Evolutionary conservation across 2,797 vertebrate genomes (phyloP).

Genomic region (Cirrhinus molitorella): DNA sequence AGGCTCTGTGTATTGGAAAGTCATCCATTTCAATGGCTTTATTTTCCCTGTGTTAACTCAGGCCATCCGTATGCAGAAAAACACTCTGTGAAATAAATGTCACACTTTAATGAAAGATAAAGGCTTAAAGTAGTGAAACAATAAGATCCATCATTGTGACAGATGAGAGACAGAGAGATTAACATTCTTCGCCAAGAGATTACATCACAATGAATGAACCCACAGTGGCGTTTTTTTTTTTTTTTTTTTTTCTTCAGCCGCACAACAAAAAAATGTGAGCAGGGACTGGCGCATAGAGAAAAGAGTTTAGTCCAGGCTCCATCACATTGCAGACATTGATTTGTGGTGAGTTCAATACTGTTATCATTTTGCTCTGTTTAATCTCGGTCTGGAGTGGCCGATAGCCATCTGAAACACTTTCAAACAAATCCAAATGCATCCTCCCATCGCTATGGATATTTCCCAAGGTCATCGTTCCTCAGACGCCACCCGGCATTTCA

Average conservation of each 20-base stretch:
- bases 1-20: conserved; percentile 73
- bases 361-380: conserved; percentile 56
- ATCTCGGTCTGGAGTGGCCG: conserved; percentile 55
- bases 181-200: conserved; percentile 59
- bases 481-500: conserved; percentile 60
- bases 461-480: conserved; percentile 64
- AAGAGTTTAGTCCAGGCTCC: conserved; percentile 5
- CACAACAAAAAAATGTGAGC: conserved; percentile 30
- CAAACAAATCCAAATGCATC: conserved; percentile 51
- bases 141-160: conserved; percentile 69
- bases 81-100: conserved; percentile 69
- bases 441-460: conserved; percentile 50
- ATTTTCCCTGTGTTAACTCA: conserved; percentile 69
- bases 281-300: conserved; percentile 28
- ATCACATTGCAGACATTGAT: conserved; percentile 50
- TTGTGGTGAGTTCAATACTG: conserved; percentile 51
- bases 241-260: background rate
- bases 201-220: conserved; percentile 59
- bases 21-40: conserved; percentile 71
- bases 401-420: conserved; percentile 60
- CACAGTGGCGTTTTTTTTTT: conserved; percentile 21
- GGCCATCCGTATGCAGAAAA: conserved; percentile 64
- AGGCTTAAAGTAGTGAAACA: conserved; percentile 73
- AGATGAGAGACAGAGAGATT: conserved; percentile 66
- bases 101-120: conserved; percentile 72